Conservation (phyloP, 2,888 invertebrate species). For the Xanthia togata region DNA sequence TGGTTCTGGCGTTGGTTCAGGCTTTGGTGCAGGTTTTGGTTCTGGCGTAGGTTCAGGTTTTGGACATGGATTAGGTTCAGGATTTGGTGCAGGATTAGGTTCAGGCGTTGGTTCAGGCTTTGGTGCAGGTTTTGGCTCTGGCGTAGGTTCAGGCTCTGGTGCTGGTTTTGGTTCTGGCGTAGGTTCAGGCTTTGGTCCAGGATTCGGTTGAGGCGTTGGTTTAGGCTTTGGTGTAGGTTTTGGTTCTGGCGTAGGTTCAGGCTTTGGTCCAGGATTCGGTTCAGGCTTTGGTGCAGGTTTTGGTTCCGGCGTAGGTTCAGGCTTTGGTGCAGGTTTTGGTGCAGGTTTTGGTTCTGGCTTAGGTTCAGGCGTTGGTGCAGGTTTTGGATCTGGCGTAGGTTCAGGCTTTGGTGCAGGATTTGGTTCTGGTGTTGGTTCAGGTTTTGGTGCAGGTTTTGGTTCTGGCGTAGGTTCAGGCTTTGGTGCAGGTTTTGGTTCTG, state of each 20-base stretch:
- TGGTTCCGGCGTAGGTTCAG: background rate
- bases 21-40: too few species aligned
- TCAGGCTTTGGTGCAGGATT: background rate
- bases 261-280: background rate
- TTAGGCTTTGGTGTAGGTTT: background rate
- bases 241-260: background rate
- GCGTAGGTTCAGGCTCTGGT: too few species aligned
- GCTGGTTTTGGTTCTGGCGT: too few species aligned
- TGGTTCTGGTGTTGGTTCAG: background rate
- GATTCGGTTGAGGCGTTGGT: too few species aligned
- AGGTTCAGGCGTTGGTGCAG: accelerated
- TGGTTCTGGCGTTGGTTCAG: too few species aligned
- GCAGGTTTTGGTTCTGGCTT: too few species aligned
- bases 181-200: background rate
- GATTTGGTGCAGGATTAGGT: too few species aligned
- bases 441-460: accelerated
- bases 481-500: background rate
- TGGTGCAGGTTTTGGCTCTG: too few species aligned
- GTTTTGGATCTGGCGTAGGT: accelerated
- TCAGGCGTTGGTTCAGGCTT: too few species aligned
- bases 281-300: too few species aligned
- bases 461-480: too few species aligned
- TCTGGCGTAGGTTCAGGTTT: background rate
- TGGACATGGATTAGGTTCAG: background rate
- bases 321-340: accelerated